Evolutionary conservation across 2,113 vertebrate genomes (phyloP).

Genomic region (Chloropsis hardwickii): DNA sequence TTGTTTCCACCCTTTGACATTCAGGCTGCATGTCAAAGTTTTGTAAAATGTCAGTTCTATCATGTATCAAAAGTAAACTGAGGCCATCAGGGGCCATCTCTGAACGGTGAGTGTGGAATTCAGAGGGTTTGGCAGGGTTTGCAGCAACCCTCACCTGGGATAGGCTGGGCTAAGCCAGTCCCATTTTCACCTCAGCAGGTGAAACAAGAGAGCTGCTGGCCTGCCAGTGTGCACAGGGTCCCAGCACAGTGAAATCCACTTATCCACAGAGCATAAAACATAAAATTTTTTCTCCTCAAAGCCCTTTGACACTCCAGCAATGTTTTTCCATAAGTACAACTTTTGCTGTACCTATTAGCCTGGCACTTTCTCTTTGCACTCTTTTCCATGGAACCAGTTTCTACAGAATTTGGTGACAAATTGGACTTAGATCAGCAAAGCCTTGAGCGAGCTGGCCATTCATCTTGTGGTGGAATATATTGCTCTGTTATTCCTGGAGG

Average conservation of each 20-base stretch:
- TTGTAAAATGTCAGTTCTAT: neutral
- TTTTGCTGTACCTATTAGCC: neutral
- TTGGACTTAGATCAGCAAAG: neutral
- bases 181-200: neutral
- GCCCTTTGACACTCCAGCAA: neutral
- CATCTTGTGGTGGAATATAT: neutral
- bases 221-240: rapidly evolving
- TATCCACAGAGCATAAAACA: neutral
- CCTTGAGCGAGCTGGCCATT: neutral
- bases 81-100: neutral
- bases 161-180: neutral
- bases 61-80: neutral
- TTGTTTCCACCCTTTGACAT: neutral
- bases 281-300: neutral
- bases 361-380: neutral
- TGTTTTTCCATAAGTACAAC: neutral
- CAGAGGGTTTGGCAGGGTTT: neutral
- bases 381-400: neutral
- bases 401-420: neutral
- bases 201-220: neutral
- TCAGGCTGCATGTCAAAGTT: neutral
- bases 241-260: neutral
- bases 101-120: too few relatives aligned
- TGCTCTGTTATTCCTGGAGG: neutral
- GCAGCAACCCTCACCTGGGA: rapidly evolving